phyloP scores from a whole-genome alignment of 2,113 vertebrate genomes.

The Scomber scombrus region DNA sequence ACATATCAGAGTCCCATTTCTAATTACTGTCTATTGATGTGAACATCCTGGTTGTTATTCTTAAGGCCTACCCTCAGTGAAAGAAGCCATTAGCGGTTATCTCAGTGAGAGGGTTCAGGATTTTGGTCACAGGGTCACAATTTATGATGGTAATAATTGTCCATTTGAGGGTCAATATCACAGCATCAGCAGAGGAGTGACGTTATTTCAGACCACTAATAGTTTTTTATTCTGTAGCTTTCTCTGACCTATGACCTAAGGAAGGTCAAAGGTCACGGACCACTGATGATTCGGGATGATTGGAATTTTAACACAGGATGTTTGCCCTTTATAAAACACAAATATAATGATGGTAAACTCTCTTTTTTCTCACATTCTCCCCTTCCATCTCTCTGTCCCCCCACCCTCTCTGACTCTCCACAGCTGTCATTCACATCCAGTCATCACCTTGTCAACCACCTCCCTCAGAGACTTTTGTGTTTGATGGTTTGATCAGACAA shows the following conservation, averaged over 20 bases:
- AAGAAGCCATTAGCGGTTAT: constrained; percentile 15
- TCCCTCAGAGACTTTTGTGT: constrained; percentile 71
- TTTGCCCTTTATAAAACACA: background rate
- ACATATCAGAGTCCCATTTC: background rate
- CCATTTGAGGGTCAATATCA: constrained; percentile 15
- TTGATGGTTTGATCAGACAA: constrained; percentile 74
- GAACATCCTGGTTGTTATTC: background rate
- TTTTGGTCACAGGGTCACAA: constrained; percentile 15
- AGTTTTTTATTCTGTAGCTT: background rate
- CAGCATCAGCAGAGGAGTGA: constrained; percentile 8
- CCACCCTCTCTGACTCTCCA: background rate
- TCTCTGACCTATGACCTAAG: background rate
- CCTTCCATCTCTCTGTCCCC: background rate
- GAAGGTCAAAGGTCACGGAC: background rate
- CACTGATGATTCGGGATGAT: background rate
- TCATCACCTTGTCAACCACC: constrained; percentile 67
- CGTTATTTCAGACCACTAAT: background rate
- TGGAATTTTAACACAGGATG: background rate
- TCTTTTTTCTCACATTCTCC: constrained; percentile 5
- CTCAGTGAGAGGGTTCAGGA: background rate
- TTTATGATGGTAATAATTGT: background rate
- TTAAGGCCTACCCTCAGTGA: background rate
- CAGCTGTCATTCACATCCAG: constrained; percentile 48
- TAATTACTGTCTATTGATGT: constrained; percentile 4
- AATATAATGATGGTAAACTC: background rate